These are phyloP conservation scores for Pelodytes ibericus DNA, from an alignment of 2,797 vertebrate genomes.

Conservation along the genomic window DNA sequence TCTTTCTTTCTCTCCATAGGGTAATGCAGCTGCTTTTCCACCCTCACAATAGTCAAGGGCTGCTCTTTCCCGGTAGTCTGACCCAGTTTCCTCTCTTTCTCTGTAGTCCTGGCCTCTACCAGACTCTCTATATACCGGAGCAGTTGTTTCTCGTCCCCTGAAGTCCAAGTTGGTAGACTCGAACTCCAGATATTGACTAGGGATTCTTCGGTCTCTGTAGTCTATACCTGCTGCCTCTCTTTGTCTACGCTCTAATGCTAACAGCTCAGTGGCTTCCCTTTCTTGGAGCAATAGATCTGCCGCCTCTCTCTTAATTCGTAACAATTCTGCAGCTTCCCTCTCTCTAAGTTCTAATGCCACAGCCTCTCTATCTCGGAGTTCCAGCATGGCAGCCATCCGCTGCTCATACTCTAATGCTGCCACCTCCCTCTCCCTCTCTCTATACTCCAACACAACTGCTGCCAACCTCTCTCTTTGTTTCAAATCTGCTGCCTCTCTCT, in stretches of 20 bases:
- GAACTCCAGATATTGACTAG: slow-evolving; percentile 69
- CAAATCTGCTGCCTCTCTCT: not conserved
- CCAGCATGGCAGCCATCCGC: not conserved
- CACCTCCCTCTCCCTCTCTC: not conserved
- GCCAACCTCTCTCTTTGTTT: not conserved
- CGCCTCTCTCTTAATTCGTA: slow-evolving; percentile 71
- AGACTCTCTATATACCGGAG: slow-evolving; percentile 77
- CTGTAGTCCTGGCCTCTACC: slow-evolving; percentile 75
- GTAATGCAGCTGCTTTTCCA: slow-evolving; percentile 73
- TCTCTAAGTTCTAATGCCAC: slow-evolving; percentile 39
- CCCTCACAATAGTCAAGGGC: slow-evolving; percentile 79
- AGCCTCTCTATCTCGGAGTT: slow-evolving; percentile 6
- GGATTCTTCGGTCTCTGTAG: slow-evolving; percentile 70
- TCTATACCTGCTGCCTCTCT: slow-evolving; percentile 68
- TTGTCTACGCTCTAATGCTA: slow-evolving; percentile 43
- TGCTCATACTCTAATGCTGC: not conserved
- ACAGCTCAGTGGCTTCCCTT: slow-evolving; percentile 74
- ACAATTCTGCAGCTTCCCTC: slow-evolving; percentile 74
- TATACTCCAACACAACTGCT: not conserved
- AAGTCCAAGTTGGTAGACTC: slow-evolving; percentile 86
- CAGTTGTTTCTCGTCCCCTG: slow-evolving; percentile 76
- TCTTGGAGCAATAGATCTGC: slow-evolving; percentile 75
- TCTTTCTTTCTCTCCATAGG: slow-evolving; percentile 74
- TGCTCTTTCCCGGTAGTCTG: slow-evolving; percentile 88
- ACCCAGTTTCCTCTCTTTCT: slow-evolving; percentile 78